Conservation (phyloP, 1,140 invertebrate genomes). For the Drosophila albomicans region DNA sequence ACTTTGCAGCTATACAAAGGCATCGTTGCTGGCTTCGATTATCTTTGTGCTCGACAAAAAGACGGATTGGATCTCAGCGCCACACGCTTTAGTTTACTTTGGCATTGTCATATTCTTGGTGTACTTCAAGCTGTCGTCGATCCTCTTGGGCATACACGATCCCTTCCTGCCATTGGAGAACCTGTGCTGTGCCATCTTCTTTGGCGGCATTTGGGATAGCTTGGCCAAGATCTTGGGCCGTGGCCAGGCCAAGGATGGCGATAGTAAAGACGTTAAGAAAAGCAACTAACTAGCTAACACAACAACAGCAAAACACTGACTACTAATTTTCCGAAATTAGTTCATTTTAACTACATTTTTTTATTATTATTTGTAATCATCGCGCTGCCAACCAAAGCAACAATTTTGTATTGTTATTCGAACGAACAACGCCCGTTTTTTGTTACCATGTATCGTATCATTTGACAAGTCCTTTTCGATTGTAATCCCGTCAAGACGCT, state of each 20-base stretch:
- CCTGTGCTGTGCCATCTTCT: slow-evolving; percentile 97
- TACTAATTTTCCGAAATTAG: slow-evolving; percentile 43
- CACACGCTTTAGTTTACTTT: slow-evolving; percentile 98
- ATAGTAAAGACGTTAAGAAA: slow-evolving; percentile 92
- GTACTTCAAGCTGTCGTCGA: slow-evolving; percentile 99
- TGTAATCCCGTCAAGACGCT: not conserved
- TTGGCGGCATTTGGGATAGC: slow-evolving; percentile 99
- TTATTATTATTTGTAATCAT: slow-evolving; percentile 34
- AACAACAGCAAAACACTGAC: not conserved
- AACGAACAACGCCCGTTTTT: slow-evolving; percentile 36
- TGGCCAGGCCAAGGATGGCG: slow-evolving; percentile 91
- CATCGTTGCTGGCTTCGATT: slow-evolving; percentile 96
- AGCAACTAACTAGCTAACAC: slow-evolving; percentile 87
- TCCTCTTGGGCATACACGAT: slow-evolving; percentile 98
- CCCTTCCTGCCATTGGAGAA: slow-evolving; percentile 99
- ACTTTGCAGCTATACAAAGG: slow-evolving; percentile 95
- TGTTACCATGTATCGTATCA: no score
- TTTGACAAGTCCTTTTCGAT: not conserved
- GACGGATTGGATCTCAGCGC: slow-evolving; percentile 97
- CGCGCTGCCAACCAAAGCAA: slow-evolving; percentile 76
- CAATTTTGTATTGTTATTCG: slow-evolving; percentile 37
- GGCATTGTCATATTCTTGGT: slow-evolving; percentile 99
- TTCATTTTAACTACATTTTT: not conserved
- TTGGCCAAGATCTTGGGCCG: slow-evolving; percentile 93
- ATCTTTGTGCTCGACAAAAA: slow-evolving; percentile 99